Evolutionary conservation across 1,140 invertebrate genomes (phyloP), one percentile per base, ranked within the genome.

Genomic region (Bombus sylvicola): DNA sequence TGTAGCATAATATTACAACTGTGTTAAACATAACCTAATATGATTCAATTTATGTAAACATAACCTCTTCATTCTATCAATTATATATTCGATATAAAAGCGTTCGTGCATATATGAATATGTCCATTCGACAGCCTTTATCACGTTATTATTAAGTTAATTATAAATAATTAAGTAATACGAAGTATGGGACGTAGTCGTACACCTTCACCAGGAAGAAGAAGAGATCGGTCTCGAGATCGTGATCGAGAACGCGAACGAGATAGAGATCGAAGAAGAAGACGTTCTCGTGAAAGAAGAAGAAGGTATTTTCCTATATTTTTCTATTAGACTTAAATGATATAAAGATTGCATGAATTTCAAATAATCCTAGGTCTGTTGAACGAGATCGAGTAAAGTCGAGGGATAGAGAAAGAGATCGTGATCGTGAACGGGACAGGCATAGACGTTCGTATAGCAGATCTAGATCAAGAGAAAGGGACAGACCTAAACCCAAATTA

Each of bases 251-350:
- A 95, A 53, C 92, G 95, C 53, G 96, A 96, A 90, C 91, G 95
- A 75, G 95, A 96, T 28, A 93, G 96, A 83, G 94, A 95, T 85
- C 92, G 95, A 78, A 94, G 96, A 83, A 95, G 96, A 91, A 95
- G 96, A 92, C 93, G 95, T 87, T 96, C 96, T n/a, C 94, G 96
- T 62, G 96, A 96, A 88, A 94, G 96, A 85, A 91, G 94, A 82
- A 87, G 94, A 89, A 92, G 94, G 94, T 94, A 66, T 18, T 28
- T 57, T 59, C 31, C 3, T 83, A 71, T 41, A 47, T 83, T 86
- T 39, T 41, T 73, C 31, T 0, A 28, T 13, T 8, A 41, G 12
- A 72, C 6, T 22, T 22, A 53, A 34, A 15, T 69, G 0, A 43
- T 2, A 3, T 74, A 43, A 74, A 79, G 28, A 43, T 62, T 18